Percentiles rank a stretch among this genome's conserved stretches.
Evolutionary conservation across 2,888 invertebrate genomes (phyloP).

Genomic region (Hirudinaria manillensis): DNA sequence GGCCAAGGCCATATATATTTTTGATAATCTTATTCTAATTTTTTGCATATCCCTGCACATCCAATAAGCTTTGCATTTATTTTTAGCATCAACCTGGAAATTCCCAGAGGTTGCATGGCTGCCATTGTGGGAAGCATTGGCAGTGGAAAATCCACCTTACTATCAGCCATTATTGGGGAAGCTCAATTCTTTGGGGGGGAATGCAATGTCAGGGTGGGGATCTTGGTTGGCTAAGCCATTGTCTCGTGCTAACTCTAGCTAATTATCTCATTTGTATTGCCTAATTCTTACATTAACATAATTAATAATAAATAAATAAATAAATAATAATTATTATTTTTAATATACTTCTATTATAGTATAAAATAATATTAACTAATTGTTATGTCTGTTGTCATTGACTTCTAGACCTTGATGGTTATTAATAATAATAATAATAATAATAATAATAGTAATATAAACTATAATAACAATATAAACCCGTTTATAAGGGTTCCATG

Average conservation of each 20-base stretch:
- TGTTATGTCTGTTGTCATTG: background rate
- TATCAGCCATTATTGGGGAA: constrained; percentile 6
- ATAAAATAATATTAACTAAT: too few species aligned
- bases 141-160: constrained; percentile 21
- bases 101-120: constrained; percentile 9
- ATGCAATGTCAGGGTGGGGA: background rate
- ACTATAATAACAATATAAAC: background rate
- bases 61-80: background rate
- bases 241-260: too few species aligned
- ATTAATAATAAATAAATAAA: too few species aligned
- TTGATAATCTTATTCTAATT: too few species aligned
- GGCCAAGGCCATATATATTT: too few species aligned
- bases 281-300: too few species aligned
- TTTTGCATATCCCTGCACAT: too few species aligned
- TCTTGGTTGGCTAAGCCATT: background rate
- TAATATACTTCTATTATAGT: too few species aligned
- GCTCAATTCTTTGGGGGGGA: background rate
- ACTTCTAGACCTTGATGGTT: background rate
- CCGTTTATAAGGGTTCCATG: constrained; percentile 6
- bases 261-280: too few species aligned
- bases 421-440: background rate
- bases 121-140: constrained; percentile 24
- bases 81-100: constrained; percentile 19
- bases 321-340: too few species aligned
- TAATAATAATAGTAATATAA: constrained; percentile 7